Percentiles rank a stretch among this genome's conserved stretches.
These are phyloP conservation scores for Mantis religiosa DNA, from an alignment of 2,888 invertebrate genomes.

Conservation along the genomic window DNA sequence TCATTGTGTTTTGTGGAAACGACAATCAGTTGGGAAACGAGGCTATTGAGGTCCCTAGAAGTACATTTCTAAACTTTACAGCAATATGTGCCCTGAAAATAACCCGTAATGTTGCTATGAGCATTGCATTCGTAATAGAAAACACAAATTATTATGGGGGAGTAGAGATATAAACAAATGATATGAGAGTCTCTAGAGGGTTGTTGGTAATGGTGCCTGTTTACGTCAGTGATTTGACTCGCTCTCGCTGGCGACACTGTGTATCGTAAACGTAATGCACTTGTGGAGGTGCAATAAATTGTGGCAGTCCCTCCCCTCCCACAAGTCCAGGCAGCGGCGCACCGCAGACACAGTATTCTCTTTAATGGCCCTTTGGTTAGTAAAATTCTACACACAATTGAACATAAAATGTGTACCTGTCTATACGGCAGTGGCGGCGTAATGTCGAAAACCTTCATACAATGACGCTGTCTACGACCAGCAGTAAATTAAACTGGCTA, in stretches of 20 bases:
- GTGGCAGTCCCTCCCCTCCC: neutral
- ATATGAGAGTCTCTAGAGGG: no score
- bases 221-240: neutral
- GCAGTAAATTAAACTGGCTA: neutral
- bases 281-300: neutral
- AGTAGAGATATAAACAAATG: no score
- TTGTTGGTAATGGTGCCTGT: no score
- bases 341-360: neutral
- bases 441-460: neutral
- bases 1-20: no score
- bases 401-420: neutral
- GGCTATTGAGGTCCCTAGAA: no score
- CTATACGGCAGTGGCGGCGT: neutral
- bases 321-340: neutral
- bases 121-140: no score
- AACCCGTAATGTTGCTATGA: no score
- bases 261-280: neutral
- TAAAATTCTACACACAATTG: neutral
- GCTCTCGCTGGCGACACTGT: neutral
- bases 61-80: no score
- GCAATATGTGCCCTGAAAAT: no score
- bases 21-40: no score
- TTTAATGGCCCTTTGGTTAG: neutral
- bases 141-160: no score
- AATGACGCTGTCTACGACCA: neutral